Conservation (phyloP, 2,797 vertebrate genomes). For the Hydrophis major region DNA sequence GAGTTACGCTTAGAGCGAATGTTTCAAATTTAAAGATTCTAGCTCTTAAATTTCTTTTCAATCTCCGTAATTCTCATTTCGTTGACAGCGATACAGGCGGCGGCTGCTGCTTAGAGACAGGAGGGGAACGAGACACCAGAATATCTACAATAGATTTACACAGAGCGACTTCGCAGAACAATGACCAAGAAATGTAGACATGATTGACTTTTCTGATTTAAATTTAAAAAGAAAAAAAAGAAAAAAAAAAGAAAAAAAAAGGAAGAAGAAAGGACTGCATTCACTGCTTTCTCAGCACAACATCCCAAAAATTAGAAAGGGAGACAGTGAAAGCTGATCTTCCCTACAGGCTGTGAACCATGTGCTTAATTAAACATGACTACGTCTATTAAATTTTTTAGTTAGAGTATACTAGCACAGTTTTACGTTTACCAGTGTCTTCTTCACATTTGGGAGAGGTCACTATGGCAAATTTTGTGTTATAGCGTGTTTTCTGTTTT, state of each 20-base stretch:
- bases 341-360: conserved; percentile 50
- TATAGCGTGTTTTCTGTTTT: conserved; percentile 78
- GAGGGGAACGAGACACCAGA: conserved; percentile 62
- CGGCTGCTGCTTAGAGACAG: conserved; percentile 60
- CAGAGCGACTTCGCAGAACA: conserved; percentile 60
- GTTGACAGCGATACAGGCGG: conserved; percentile 43
- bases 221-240: background rate
- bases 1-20: background rate
- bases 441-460: conserved; percentile 73
- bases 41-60: conserved; percentile 27
- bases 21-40: conserved; percentile 32
- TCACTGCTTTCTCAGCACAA: conserved; percentile 55
- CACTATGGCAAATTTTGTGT: conserved; percentile 79
- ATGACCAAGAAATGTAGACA: conserved; percentile 58
- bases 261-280: conserved; percentile 36
- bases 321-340: conserved; percentile 54
- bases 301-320: conserved; percentile 54
- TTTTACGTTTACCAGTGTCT: conserved; percentile 77
- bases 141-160: conserved; percentile 64
- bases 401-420: conserved; percentile 66
- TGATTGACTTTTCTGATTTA: conserved; percentile 55
- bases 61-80: conserved; percentile 39
- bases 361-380: conserved; percentile 54
- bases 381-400: conserved; percentile 50
- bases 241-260: background rate